These are phyloP conservation scores for Eupithecia inturbata DNA, from an alignment of 2,888 invertebrate genomes.

Conservation along the genomic window DNA sequence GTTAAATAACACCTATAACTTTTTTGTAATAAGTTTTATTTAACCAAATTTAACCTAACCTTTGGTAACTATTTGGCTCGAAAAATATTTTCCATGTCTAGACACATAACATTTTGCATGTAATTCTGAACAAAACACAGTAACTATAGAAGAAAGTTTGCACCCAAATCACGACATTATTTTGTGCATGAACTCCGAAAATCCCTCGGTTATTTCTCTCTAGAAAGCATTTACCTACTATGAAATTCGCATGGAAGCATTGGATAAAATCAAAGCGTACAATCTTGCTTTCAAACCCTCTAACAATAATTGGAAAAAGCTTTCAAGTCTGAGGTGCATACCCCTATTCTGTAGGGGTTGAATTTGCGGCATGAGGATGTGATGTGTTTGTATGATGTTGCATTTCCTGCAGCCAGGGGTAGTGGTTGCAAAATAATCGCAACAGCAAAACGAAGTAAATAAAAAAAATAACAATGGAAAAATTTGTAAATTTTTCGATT, in stretches of 20 bases:
- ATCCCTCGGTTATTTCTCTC: conserved; percentile 15
- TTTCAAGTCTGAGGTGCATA: conserved; percentile 56
- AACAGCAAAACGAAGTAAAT: not conserved
- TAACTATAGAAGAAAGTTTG: conserved; percentile 17
- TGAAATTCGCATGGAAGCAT: conserved; percentile 38
- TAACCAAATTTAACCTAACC: no score
- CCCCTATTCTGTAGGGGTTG: conserved; percentile 50
- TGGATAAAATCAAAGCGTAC: conserved; percentile 38
- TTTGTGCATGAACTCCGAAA: conserved; percentile 24
- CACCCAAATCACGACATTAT: conserved; percentile 17
- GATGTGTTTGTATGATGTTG: conserved; percentile 62
- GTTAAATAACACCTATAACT: not conserved
- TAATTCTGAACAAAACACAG: not conserved
- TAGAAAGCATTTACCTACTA: conserved; percentile 29
- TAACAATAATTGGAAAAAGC: conserved; percentile 63
- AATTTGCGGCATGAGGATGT: conserved; percentile 63
- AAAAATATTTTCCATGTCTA: conserved; percentile 12
- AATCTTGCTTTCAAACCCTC: conserved; percentile 35
- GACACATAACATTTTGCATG: conserved; percentile 13
- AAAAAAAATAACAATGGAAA: not conserved
- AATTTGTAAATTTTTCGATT: not conserved
- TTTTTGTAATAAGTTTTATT: no score
- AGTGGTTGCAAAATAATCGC: conserved; percentile 55
- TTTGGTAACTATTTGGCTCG: not conserved
- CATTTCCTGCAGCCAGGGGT: conserved; percentile 71